Percentiles rank a stretch among this genome's conserved stretches.
These are phyloP conservation scores for Cyanoliseus patagonus DNA, from an alignment of 2,113 vertebrate genomes.

Conservation along the genomic window DNA sequence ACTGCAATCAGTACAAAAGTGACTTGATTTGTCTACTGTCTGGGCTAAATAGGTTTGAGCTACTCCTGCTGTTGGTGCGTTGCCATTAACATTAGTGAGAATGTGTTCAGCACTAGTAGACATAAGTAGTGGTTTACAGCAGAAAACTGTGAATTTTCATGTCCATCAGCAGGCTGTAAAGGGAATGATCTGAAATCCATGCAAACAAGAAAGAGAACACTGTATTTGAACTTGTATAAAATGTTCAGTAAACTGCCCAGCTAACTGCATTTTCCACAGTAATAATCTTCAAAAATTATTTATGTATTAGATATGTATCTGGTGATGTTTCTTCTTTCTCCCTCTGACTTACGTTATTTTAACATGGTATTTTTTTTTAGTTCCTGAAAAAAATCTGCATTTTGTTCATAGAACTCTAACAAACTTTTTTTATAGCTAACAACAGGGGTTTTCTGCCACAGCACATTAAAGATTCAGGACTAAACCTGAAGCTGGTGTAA, in stretches of 20 bases:
- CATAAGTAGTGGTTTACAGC: background rate
- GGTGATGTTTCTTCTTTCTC: background rate
- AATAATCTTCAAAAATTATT: background rate
- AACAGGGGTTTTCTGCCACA: background rate
- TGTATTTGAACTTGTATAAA: background rate
- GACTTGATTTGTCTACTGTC: background rate
- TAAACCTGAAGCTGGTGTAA: conserved; percentile 17
- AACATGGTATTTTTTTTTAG: background rate
- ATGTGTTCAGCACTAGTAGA: background rate
- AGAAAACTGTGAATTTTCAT: background rate
- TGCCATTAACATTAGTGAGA: background rate
- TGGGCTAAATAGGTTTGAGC: background rate
- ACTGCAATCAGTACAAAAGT: background rate
- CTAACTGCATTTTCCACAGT: background rate
- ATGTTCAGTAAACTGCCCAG: background rate
- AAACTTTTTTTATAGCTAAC: background rate
- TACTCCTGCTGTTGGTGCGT: background rate
- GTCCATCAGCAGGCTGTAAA: background rate
- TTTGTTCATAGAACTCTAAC: background rate
- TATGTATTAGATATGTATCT: background rate
- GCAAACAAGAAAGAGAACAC: background rate
- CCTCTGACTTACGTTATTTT: background rate
- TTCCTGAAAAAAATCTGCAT: background rate
- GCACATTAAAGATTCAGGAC: background rate
- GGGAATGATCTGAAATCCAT: background rate